Conservation (phyloP, 2,888 invertebrate species). For the Rhagophthalmus giganteus region DNA sequence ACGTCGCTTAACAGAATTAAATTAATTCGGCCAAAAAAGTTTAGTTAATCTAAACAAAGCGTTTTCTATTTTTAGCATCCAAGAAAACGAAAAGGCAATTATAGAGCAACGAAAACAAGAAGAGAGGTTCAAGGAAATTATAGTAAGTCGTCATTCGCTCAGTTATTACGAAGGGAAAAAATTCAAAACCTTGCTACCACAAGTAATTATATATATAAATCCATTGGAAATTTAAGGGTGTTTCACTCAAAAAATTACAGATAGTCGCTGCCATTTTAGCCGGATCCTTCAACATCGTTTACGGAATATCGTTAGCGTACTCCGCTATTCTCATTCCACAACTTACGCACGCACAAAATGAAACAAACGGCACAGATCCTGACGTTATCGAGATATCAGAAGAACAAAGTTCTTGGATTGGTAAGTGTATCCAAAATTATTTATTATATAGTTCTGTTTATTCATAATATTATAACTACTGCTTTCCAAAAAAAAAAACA, state of each 20-base stretch:
- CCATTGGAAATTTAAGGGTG: background rate
- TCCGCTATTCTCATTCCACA: conserved; percentile 60
- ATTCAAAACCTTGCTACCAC: conserved; percentile 54
- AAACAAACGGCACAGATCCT: conserved; percentile 38
- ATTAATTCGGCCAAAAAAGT: no score
- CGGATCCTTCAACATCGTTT: conserved; percentile 63
- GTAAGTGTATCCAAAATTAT: conserved; percentile 41
- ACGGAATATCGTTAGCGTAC: conserved; percentile 61
- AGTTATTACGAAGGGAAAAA: conserved; percentile 52
- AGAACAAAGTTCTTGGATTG: conserved; percentile 57
- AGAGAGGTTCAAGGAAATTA: conserved; percentile 54
- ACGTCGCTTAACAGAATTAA: no score
- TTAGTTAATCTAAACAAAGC: no score
- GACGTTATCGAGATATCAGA: conserved; percentile 43
- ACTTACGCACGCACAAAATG: conserved; percentile 45
- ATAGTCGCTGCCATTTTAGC: conserved; percentile 59
- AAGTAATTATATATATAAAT: conserved; percentile 45
- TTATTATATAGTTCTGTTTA: no score
- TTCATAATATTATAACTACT: no score
- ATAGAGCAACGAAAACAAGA: conserved; percentile 50
- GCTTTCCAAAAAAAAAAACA: no score
- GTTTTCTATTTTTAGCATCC: conserved; percentile 39
- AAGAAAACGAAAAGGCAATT: conserved; percentile 47
- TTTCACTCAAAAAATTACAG: conserved; percentile 44
- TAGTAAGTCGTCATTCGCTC: conserved; percentile 54